Evolutionary conservation across 1,140 invertebrate species (phyloP).

Genomic region (Samia ricini): DNA sequence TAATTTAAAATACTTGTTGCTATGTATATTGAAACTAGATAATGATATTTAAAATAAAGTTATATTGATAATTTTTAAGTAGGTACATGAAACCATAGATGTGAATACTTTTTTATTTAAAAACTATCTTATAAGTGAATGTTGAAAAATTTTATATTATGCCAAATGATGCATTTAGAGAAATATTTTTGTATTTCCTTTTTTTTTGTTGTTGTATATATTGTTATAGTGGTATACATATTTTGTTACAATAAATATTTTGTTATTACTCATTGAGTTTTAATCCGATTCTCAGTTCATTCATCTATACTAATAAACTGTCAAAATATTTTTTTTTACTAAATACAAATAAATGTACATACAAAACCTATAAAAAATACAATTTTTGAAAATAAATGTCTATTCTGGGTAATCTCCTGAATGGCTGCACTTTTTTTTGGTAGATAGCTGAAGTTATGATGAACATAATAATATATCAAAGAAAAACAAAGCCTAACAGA

Average conservation of each 20-base stretch:
- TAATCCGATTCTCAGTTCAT: too few relatives aligned
- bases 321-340: too few relatives aligned
- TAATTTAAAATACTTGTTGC: neutral
- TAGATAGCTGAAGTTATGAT: too few relatives aligned
- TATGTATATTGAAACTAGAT: neutral
- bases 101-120: neutral
- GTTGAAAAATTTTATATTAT: neutral
- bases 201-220: neutral
- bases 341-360: too few relatives aligned
- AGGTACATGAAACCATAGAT: neutral
- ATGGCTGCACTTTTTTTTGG: too few relatives aligned
- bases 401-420: too few relatives aligned
- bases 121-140: too few relatives aligned
- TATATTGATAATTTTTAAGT: neutral
- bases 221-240: neutral
- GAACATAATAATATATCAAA: too few relatives aligned
- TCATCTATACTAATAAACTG: too few relatives aligned
- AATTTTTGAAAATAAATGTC: too few relatives aligned
- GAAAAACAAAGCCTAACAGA: too few relatives aligned
- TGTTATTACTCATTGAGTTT: neutral
- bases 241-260: neutral
- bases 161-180: neutral
- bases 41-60: neutral
- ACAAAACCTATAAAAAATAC: too few relatives aligned
- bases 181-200: neutral